Conservation (phyloP, 2,113 vertebrate genomes). For the Bungarus multicinctus region DNA sequence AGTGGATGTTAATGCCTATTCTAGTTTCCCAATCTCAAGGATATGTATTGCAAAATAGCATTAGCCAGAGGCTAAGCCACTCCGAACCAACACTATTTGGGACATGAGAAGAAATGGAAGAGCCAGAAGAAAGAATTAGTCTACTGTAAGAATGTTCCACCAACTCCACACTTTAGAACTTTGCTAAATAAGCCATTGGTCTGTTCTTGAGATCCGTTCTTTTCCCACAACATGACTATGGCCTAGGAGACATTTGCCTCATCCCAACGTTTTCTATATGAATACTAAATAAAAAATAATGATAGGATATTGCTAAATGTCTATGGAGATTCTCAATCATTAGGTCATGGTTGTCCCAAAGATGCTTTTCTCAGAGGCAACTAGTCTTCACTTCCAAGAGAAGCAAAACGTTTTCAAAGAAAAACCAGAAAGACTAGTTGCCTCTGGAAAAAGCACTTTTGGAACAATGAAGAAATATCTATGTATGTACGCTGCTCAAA, state of each 20-base stretch:
- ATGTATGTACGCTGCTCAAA: too few species aligned
- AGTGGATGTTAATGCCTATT: background rate
- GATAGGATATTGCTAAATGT: background rate
- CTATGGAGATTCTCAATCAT: too few species aligned
- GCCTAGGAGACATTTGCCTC: background rate
- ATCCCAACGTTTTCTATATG: background rate
- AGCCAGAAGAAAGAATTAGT: background rate
- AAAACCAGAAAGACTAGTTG: too few species aligned
- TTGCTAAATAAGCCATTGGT: background rate
- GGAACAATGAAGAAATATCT: background rate
- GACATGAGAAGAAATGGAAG: background rate
- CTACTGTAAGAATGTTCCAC: background rate
- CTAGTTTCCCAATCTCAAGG: background rate
- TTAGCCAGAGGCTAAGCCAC: background rate
- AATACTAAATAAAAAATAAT: background rate
- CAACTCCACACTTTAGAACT: background rate
- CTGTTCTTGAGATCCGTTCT: background rate
- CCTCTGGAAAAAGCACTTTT: too few species aligned
- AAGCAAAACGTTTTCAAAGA: too few species aligned
- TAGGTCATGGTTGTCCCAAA: too few species aligned
- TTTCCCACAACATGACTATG: background rate
- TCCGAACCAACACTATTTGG: background rate
- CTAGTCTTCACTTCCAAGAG: too few species aligned
- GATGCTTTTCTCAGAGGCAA: too few species aligned
- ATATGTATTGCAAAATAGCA: background rate